phyloP scores from a whole-genome alignment of 2,888 invertebrate species.

The Athripsodes cinereus region DNA sequence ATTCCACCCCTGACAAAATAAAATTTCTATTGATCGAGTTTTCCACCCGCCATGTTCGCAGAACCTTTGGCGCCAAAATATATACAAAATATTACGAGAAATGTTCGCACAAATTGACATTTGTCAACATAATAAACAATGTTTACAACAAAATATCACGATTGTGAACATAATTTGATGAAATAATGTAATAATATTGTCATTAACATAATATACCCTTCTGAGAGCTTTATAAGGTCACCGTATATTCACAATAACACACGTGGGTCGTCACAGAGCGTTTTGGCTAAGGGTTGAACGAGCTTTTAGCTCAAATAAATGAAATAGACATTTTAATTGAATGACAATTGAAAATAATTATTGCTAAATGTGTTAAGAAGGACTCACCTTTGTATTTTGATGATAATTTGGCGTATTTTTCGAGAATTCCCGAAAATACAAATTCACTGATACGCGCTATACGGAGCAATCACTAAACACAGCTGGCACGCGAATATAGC shows the following conservation, averaged over 20 bases:
- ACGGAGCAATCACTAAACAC: conserved; percentile 10
- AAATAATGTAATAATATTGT: neutral
- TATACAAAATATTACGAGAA: conserved; percentile 1
- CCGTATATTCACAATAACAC: conserved; percentile 13
- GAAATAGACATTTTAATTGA: neutral
- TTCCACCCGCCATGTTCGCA: conserved; percentile 21
- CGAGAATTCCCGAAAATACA: conserved; percentile 24
- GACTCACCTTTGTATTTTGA: conserved; percentile 18
- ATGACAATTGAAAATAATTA: neutral
- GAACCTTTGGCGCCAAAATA: conserved; percentile 25
- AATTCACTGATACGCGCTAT: neutral
- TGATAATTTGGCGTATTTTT: conserved; percentile 15
- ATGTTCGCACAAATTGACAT: neutral
- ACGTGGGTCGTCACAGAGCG: conserved; percentile 16
- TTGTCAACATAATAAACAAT: neutral
- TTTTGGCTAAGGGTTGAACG: conserved; percentile 15
- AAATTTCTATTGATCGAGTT: conserved; percentile 19
- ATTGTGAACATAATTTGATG: neutral
- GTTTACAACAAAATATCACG: neutral
- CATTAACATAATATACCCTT: too few species aligned
- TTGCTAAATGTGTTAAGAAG: neutral
- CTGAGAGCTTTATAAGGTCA: neutral
- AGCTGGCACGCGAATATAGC: conserved; percentile 23
- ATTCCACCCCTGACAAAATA: conserved; percentile 10
- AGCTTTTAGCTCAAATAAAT: neutral